A percentile compares a stretch with the other conserved stretches of the same genome.
Conservation (phyloP, 2,113 vertebrate genomes). For the Stomatorhinus ivindoensis region DNA sequence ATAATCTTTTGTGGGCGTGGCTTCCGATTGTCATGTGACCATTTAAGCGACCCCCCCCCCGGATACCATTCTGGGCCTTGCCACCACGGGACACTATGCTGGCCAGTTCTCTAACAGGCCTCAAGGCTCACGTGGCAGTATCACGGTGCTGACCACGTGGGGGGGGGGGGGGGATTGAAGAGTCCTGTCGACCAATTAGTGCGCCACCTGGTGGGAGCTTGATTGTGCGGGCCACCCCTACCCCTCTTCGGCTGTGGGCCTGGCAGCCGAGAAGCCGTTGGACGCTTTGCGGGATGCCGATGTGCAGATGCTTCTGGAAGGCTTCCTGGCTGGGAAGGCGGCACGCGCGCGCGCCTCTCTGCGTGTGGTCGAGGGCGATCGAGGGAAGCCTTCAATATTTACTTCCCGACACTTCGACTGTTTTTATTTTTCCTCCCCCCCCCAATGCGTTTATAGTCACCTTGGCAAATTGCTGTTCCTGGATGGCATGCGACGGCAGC, state of each 20-base stretch:
- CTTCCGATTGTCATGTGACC: conserved; percentile 23
- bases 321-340: conserved; percentile 1
- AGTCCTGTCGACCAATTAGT: neutral
- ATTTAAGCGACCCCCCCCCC: neutral
- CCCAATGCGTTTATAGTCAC: neutral
- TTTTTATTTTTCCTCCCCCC: neutral
- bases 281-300: neutral
- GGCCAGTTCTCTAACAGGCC: neutral
- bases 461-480: conserved; percentile 21
- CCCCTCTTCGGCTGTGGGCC: neutral
- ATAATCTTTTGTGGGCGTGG: conserved; percentile 35
- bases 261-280: conserved; percentile 4
- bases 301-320: conserved; percentile 16
- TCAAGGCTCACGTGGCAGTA: neutral
- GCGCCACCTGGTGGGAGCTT: neutral
- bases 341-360: neutral
- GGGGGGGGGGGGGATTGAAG: too few species aligned
- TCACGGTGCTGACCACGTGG: neutral
- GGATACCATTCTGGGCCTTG: neutral
- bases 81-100: neutral
- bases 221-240: neutral
- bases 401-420: conserved; percentile 1
- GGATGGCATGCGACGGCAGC: neutral
- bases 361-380: neutral
- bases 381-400: conserved; percentile 13